A percentile compares a stretch with the other conserved stretches of the same genome.
Conservation (phyloP, 2,797 vertebrate genomes). For the Scarus forsteni region DNA sequence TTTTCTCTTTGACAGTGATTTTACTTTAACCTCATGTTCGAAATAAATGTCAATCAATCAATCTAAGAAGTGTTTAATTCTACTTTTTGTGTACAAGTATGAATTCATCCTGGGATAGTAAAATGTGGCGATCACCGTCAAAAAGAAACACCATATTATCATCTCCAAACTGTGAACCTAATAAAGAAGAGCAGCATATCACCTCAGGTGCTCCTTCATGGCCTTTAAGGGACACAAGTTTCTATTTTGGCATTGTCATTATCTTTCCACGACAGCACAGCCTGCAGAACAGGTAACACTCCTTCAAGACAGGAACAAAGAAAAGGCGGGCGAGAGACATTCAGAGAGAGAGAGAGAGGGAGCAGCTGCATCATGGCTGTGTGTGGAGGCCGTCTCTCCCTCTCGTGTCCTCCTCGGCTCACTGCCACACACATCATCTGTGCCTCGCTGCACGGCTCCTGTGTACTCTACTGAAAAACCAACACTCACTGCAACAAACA, state of each 20-base stretch:
- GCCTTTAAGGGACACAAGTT: not conserved
- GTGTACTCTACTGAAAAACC: conserved; percentile 36
- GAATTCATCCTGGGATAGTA: too few relatives aligned
- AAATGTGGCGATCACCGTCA: not conserved
- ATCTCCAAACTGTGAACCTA: not conserved
- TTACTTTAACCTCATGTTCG: too few relatives aligned
- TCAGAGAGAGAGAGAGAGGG: conserved; percentile 10
- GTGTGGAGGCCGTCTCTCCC: conserved; percentile 36
- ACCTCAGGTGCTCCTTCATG: not conserved
- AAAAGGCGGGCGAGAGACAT: conserved; percentile 17
- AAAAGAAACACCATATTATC: not conserved
- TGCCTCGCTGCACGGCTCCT: conserved; percentile 39
- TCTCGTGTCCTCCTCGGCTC: conserved; percentile 8
- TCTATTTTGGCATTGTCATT: not conserved
- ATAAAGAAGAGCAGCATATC: accelerated
- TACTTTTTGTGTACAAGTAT: too few relatives aligned
- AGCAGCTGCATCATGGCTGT: conserved; percentile 55
- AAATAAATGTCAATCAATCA: too few relatives aligned
- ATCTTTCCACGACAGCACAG: conserved; percentile 1
- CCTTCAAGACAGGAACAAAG: conserved; percentile 8
- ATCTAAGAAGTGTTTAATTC: too few relatives aligned
- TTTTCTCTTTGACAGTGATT: too few relatives aligned
- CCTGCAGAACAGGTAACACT: conserved; percentile 27
- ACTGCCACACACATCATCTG: conserved; percentile 36
- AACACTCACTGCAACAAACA: conserved; percentile 18